These are phyloP conservation scores for Cataglyphis altisquamis DNA, from an alignment of 2,888 invertebrate genomes.

Conservation along the genomic window DNA sequence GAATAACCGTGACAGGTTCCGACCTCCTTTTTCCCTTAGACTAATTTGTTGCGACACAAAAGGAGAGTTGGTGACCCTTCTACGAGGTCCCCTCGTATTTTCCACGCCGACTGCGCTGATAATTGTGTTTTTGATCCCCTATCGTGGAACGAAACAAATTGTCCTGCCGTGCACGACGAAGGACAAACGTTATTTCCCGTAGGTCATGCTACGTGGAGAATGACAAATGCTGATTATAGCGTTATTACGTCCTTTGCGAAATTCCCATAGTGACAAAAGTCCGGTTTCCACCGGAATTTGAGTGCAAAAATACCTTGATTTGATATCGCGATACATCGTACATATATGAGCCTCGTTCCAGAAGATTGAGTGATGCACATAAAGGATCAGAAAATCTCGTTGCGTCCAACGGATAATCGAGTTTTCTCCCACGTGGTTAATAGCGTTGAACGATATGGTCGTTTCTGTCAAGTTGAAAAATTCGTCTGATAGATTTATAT, in stretches of 20 bases:
- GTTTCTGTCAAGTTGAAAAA: conserved; percentile 5
- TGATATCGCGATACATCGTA: not conserved
- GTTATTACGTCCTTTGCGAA: not conserved
- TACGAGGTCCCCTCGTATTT: conserved; percentile 18
- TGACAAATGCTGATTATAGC: not conserved
- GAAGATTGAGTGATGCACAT: conserved; percentile 54
- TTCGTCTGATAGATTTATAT: not conserved
- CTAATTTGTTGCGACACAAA: conserved; percentile 41
- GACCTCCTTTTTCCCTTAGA: not conserved
- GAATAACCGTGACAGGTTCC: not conserved
- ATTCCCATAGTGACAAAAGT: not conserved
- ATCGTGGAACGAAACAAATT: conserved; percentile 48
- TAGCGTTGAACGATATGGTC: not conserved
- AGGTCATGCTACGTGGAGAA: conserved; percentile 40
- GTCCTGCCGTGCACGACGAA: conserved; percentile 14
- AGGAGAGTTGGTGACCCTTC: not conserved
- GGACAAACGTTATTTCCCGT: conserved; percentile 28
- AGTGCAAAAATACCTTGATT: not conserved
- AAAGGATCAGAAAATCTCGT: conserved; percentile 52
- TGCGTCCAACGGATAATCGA: conserved; percentile 11
- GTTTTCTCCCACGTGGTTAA: conserved; percentile 28
- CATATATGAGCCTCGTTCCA: not conserved
- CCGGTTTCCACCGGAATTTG: not conserved
- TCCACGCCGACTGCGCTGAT: not conserved
- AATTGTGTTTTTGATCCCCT: conserved; percentile 43